Percentiles rank a stretch among this genome's conserved stretches.
Evolutionary conservation across 2,888 invertebrate species (phyloP).

Genomic region (Drosophila merina): DNA sequence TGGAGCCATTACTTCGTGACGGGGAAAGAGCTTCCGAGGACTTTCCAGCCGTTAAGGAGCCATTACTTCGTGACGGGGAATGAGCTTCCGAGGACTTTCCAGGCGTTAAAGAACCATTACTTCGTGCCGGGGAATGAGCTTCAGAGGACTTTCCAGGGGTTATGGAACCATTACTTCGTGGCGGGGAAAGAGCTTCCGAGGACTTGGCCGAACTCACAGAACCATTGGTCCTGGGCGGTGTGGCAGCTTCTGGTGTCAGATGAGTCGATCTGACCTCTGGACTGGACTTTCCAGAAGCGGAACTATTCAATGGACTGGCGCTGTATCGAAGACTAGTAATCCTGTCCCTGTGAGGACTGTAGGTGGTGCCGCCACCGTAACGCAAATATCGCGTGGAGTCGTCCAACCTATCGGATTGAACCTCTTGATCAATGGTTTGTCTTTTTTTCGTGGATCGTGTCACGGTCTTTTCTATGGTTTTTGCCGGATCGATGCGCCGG

Average conservation of each 20-base stretch:
- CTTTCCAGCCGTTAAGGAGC: conserved; percentile 14
- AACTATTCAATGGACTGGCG: conserved; percentile 73
- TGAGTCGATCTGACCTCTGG: conserved; percentile 46
- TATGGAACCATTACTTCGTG: conserved; percentile 9
- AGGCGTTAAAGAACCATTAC: background rate
- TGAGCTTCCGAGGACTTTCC: conserved; percentile 15
- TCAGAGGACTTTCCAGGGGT: conserved; percentile 12
- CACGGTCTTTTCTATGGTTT: conserved; percentile 86
- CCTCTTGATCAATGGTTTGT: conserved; percentile 88
- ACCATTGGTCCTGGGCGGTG: conserved; percentile 33
- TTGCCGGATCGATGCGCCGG: conserved; percentile 89
- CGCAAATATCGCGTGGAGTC: conserved; percentile 88
- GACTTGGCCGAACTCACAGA: conserved; percentile 28
- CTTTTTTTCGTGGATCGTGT: conserved; percentile 85
- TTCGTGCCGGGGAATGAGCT: background rate
- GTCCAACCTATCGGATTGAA: conserved; percentile 90
- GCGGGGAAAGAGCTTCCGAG: conserved; percentile 11
- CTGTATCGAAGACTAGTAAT: conserved; percentile 79
- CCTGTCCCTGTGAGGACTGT: conserved; percentile 83
- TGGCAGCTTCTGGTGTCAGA: conserved; percentile 43
- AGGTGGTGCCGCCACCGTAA: conserved; percentile 86
- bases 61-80: conserved; percentile 30
- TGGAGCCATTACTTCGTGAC: conserved; percentile 3
- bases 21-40: conserved; percentile 10
- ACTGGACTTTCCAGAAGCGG: conserved; percentile 18